Base-by-base conservation (phyloP, 2,113 vertebrate genomes). In the Cnemophilus loriae region DNA sequence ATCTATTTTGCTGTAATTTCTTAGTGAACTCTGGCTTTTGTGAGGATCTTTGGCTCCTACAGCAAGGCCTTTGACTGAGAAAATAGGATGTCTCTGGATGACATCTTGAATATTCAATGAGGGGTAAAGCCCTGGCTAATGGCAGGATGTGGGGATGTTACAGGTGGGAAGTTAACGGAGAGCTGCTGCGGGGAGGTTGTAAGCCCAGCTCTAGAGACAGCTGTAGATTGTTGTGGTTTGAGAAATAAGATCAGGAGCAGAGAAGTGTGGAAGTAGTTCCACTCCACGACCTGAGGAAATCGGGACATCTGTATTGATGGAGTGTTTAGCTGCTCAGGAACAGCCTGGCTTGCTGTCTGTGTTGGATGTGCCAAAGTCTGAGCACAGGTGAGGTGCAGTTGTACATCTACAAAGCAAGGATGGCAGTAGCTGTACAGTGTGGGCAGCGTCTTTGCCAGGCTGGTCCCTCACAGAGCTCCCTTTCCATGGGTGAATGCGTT, bases 381-480 rank as follows among this genome's bases (percentile, higher is more conserved):
- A 19, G 73, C 28, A 3, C 0, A 3, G 26, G 26, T 57, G 70
- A 53, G n/a, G 28, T 73, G 68, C 2, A 8, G 59, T 4, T 75
- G 75, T 42, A 37, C 22, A 11, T 73, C 42, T 55, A 39, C 55
- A 24, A 46, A 90, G 42, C 55, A 61, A 65, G 33, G 83, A 19
- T 1, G 0, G 26, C 1, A 2, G 60, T 32, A 9, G 14, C 82
- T 68, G 44, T 18, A 3, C 8, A 11, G 32, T 0, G 4, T 46
- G 37, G 57, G 55, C n/a, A 16, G 20, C 21, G 19, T 37, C 37
- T 57, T 64, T 78, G 1, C 84, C 33, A 52, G 69, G 59, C 57
- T 70, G 22, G 28, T 56, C 30, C 35, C 22, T 46, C 20, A 9
- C 18, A 30, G 81, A 82, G 49, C 49, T 52, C 57, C 6, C 14